These are phyloP conservation scores for Octomys mimax DNA, from an alignment of 2,797 vertebrate genomes.

Conservation along the genomic window DNA sequence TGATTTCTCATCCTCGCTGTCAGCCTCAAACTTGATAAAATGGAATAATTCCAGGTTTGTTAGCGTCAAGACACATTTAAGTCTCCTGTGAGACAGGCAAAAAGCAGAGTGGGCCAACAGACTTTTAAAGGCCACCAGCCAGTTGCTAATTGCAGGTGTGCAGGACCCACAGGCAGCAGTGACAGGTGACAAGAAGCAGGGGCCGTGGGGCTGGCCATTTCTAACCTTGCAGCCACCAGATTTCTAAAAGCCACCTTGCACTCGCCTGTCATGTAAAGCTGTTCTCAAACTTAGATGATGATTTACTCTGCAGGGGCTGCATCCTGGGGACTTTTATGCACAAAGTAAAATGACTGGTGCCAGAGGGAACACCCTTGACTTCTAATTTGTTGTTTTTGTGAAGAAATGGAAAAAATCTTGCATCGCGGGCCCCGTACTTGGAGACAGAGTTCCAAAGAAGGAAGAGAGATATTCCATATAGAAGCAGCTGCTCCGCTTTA, in stretches of 20 bases:
- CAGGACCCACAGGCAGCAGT: background rate
- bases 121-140: background rate
- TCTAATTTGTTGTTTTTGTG: background rate
- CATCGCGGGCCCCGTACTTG: background rate
- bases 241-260: slow-evolving; percentile 20
- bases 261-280: slow-evolving; percentile 15
- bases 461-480: background rate
- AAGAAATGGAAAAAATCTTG: background rate
- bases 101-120: background rate
- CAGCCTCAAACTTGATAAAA: slow-evolving; percentile 63
- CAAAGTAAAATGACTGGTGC: background rate
- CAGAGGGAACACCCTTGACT: background rate
- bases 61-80: background rate
- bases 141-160: slow-evolving; percentile 50
- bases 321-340: background rate
- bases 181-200: background rate
- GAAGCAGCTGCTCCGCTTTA: background rate
- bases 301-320: slow-evolving; percentile 43
- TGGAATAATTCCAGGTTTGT: slow-evolving; percentile 75
- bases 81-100: background rate
- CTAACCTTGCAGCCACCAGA: background rate
- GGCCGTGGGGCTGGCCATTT: background rate
- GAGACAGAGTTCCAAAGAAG: background rate
- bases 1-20: background rate
- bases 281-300: background rate